Evolutionary conservation across 2,888 invertebrate genomes (phyloP).

Genomic region (Hanleya hanleyi): DNA sequence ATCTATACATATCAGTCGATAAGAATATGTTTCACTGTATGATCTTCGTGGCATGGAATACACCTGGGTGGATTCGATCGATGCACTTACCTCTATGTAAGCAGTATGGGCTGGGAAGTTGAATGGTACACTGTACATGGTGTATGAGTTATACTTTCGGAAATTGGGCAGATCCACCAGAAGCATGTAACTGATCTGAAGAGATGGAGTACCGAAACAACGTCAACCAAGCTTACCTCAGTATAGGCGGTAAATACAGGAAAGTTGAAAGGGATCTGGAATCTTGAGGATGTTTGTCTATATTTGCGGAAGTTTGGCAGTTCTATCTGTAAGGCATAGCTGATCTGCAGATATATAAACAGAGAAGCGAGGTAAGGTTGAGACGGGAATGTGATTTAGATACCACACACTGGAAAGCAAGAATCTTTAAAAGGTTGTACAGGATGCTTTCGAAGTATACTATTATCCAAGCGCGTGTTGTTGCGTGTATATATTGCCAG

Average conservation of each 20-base stretch:
- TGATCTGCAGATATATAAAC: slow-evolving; percentile 28
- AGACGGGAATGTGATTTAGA: too few relatives aligned
- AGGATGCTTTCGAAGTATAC: too few relatives aligned
- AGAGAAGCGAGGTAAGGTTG: too few relatives aligned
- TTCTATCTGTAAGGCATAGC: slow-evolving; percentile 13
- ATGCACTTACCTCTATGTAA: slow-evolving; percentile 52
- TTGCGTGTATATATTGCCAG: too few relatives aligned
- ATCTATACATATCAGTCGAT: too few relatives aligned
- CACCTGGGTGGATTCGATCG: neutral
- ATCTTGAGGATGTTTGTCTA: slow-evolving; percentile 26
- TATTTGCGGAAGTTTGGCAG: slow-evolving; percentile 34
- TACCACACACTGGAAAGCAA: too few relatives aligned
- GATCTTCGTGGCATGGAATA: too few relatives aligned
- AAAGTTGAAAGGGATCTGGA: slow-evolving; percentile 55
- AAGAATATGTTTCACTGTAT: too few relatives aligned
- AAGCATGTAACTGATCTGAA: slow-evolving; percentile 31
- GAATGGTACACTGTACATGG: slow-evolving; percentile 48
- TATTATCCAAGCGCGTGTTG: too few relatives aligned
- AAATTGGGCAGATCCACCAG: slow-evolving; percentile 31
- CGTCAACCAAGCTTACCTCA: slow-evolving; percentile 59
- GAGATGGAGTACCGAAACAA: neutral
- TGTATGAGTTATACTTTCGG: slow-evolving; percentile 33
- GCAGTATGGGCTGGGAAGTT: slow-evolving; percentile 61
- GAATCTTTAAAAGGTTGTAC: too few relatives aligned
- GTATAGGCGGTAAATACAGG: slow-evolving; percentile 58